Evolutionary conservation across 2,888 invertebrate genomes (phyloP), one percentile per base, ranked within the genome.

Genomic region (Conus canariensis): DNA sequence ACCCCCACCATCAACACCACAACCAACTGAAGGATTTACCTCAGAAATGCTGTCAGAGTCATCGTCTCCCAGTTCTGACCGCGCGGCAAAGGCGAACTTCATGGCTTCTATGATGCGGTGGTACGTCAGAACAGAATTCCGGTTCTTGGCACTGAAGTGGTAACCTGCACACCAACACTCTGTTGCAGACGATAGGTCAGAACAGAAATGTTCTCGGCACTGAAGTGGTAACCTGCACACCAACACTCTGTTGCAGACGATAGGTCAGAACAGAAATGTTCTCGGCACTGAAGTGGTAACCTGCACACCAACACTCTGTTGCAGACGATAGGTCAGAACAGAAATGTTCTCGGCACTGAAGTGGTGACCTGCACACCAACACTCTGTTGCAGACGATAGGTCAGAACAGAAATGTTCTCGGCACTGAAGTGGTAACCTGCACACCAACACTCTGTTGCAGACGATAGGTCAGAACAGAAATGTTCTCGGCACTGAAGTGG

Each of bases 51-150:
- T 89, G 5, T 92, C 92, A 95, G 97, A 98, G 90, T 97, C 97
- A 30, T 97, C 97, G 97, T 99, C 99, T 0, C 98, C 99, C 91
- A 99, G 97, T 92, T 97, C 97, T 0, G 98, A 98, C 93, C 99
- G 97, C 94, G 97, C 97, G 0, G 98, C 99, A 96, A 98, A 99
- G 19, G 98, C 98, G 96, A 98, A 99, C 96, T 99, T 99, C 96
- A 98, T 98, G 12, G 98, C 97, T 96, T 99, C 99, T 12, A 98
- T 97, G 92, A 98, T 97, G 92, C 98, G 97, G 94, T 99, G 99
- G 97, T 98, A 98, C 3, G 98, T 98, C 6, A 95, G 90, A 0
- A 93, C 89, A 0, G 92, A 90, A 1, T 91, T 92, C n/a, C 93
- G 85, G 91, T 93, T 93, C 12, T 91, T 91, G 12, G 91, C 45